Evolutionary conservation across 2,888 invertebrate species (phyloP), one percentile per base, ranked within the genome.

Genomic region (Stramonita haemastoma): DNA sequence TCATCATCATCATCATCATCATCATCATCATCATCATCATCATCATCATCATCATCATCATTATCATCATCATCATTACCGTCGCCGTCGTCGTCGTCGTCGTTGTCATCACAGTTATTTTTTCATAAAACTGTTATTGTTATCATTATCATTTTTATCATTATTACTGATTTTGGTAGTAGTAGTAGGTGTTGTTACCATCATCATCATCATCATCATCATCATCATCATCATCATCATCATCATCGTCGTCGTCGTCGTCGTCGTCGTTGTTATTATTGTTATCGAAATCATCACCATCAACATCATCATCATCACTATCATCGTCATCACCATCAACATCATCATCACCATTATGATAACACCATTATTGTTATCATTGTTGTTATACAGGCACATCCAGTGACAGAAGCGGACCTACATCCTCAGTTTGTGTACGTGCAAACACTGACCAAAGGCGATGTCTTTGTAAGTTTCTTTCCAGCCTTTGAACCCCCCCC

Each of bases 401-500:
- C 91, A 66, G 87, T 92, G 11, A 93, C 94, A 29, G 93, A 92
- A 17, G 93, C 94, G 1, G 93, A 93, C 83, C 66, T 91, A 32
- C 92, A 93, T 36, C 93, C 94, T 13, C 93, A 94, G 90, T 95
- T 94, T 91, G 94, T 95, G 79, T 91, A 92, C 1, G 93, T 95
- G 5, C 94, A 94, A 85, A 95, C 94, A 0, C 91, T 95, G 13
- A 94, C 94, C 0, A 94, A 94, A 91, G 95, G 95, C 29, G 92
- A 93, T 73, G 93, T 93, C 15, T 95, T 95, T 91, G 95, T 95
- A 92, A 93, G 95, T 83, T 73, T 73, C 73, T 8, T 73, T 73
- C 26, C 66, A 17, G 17, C 19, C 34, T 34, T 79, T 34, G 79
- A 79, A 32, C 0, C 32, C 29, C 32, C 19, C 22, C n/a, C n/a